Evolutionary conservation across 2,113 vertebrate genomes (phyloP), one percentile per base, ranked within the genome.

Genomic region (Myotis lucifugus): DNA sequence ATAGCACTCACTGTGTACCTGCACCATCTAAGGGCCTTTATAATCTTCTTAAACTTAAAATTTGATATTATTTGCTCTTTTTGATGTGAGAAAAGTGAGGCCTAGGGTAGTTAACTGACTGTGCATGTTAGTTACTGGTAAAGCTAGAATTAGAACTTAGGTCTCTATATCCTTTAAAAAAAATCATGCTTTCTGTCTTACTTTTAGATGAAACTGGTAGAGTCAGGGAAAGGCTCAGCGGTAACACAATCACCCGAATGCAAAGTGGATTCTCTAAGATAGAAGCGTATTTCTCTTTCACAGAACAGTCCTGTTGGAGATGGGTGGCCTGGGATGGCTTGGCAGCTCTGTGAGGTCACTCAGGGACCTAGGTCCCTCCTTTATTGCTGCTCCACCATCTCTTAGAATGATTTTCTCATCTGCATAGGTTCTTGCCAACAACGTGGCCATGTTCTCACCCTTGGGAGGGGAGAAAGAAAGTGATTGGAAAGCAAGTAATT

Each of bases 141-240:
- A 88, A 88, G 9, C 29, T 73, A 61, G 76, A 91, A 93, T 84
- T 78, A 82, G n/a, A 79, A 90, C 7, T 40, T 61, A 81, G 32
- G 7, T 78, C 10, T 37, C 0, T 72, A 37, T 56, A 23, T 50
- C 23, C 89, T 92, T 32, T 78, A 67, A 73, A n/a, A 92, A 17
- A 52, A 48, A 32, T 34, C 19, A 54, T 72, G 13, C 59, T 88
- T 93, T 76, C 37, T 73, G 27, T 90, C 37, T 46, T 77, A 70
- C 19, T 32, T 90, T 86, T 25, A 37, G 18, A 40, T 88, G 86
- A 76, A 85, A 61, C 25, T 1, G 32, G 6, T 29, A 59, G 61
- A 88, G 79, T 81, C 66, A 89, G 48, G 59, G n/a, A 66, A 78
- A 81, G 32, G 27, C 25, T 85, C 74, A 42, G 6, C 27, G 85